Evolutionary conservation across 2,113 vertebrate genomes (phyloP), one percentile per base, ranked within the genome.

Genomic region (Colossoma macropomum): DNA sequence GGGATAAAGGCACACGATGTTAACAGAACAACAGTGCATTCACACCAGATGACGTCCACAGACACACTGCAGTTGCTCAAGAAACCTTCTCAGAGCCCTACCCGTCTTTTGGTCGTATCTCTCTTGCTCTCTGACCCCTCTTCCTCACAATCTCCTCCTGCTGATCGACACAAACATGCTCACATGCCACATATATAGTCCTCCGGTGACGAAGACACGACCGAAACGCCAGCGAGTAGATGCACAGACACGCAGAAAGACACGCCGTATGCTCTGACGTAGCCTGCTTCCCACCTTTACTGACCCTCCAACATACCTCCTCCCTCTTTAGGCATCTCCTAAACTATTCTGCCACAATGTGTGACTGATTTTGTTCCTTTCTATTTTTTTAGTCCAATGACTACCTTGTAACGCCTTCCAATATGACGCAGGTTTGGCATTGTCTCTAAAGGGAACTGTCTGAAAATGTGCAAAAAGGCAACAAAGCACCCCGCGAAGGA

Each of bases 371-470:
- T 45, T 78, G 38, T 86, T 88, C 80, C 80, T 87, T 84, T 82
- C 65, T 56, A 13, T 54, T 17, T 28, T 86, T 88, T 56, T 85
- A 92, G 88, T 90, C 92, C 73, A 93, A 95, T 96, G 93, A 93
- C 93, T 93, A 95, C 96, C 96, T 92, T 96, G 92, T 97, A 95
- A 95, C 94, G 95, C 95, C 96, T 93, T 91, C 93, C 90, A 92
- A 82, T 97, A 95, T 97, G 96, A 97, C 96, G 95, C 96, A 97
- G 96, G 96, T 96, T 95, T 96, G 95, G 95, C 96, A 95, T 92
- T 93, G 95, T 97, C 93, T 96, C 96, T 96, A 85, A 93, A 95
- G 96, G 95, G 74, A 83, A 63, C 72, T 75, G 12, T 83, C 84
- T 82, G 84, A 86, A 59, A 86, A 78, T 79, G 80, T 72, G 80